Percentiles rank a stretch among this genome's conserved stretches.
Evolutionary conservation across 2,797 vertebrate species (phyloP).

Genomic region (Vespertilio murinus): DNA sequence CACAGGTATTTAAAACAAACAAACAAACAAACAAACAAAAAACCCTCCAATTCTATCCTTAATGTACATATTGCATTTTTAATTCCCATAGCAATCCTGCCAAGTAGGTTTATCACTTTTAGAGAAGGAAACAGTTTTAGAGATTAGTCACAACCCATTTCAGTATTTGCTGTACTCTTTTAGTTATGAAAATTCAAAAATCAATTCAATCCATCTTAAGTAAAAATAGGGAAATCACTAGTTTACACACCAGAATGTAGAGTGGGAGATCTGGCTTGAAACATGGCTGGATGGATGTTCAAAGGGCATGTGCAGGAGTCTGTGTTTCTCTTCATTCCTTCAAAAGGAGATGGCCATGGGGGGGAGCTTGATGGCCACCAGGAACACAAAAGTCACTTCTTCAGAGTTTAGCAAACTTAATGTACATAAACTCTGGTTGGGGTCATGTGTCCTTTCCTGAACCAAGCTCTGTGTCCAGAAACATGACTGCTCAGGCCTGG

Average conservation of each 20-base stretch:
- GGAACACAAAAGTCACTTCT: background rate
- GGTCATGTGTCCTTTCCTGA: background rate
- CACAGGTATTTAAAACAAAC: too few relatives aligned
- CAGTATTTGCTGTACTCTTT: background rate
- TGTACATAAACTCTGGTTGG: background rate
- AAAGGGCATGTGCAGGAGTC: background rate
- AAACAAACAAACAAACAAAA: too few relatives aligned
- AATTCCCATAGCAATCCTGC: background rate
- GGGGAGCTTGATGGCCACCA: background rate
- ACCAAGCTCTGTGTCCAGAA: background rate
- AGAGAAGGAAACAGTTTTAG: background rate
- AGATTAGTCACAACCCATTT: background rate
- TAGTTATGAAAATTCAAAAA: background rate
- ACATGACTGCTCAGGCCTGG: background rate
- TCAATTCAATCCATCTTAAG: background rate
- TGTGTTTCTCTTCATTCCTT: background rate
- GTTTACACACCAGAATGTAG: background rate
- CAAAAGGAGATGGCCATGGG: background rate
- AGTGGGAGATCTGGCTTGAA: background rate
- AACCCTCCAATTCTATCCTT: too few relatives aligned
- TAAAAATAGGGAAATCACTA: background rate
- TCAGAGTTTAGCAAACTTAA: background rate
- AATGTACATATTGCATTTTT: background rate
- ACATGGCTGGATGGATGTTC: background rate
- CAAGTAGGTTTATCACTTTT: background rate